Conservation (phyloP, 2,888 invertebrate genomes). For the Hipparchia sbordonii region DNA sequence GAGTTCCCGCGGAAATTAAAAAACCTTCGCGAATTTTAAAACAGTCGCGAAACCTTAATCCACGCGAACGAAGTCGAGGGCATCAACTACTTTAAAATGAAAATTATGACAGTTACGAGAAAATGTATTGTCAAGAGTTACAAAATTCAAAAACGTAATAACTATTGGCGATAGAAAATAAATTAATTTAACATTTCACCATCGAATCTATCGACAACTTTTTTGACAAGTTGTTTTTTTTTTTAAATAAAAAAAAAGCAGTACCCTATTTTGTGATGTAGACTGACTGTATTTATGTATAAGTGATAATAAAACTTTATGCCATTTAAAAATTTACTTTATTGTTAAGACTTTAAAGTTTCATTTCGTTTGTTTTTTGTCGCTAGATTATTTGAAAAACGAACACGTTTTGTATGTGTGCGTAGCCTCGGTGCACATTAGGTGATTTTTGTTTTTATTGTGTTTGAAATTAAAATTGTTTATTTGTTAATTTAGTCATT, state of each 20-base stretch:
- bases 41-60: no score
- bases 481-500: background rate
- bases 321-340: constrained; percentile 39
- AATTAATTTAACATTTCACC: constrained; percentile 29
- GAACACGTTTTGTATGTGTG: constrained; percentile 53
- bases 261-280: constrained; percentile 44
- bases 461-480: constrained; percentile 6
- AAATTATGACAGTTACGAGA: no score
- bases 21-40: no score
- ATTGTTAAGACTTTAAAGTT: constrained; percentile 31
- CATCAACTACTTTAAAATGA: no score
- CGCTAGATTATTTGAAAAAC: constrained; percentile 58
- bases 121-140: background rate
- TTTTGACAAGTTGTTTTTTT: constrained; percentile 35
- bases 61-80: no score
- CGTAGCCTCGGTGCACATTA: constrained; percentile 50
- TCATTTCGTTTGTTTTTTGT: constrained; percentile 31
- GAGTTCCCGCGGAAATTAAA: no score
- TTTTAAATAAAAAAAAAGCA: constrained; percentile 38
- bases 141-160: background rate
- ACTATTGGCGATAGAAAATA: background rate
- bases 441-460: constrained; percentile 41
- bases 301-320: constrained; percentile 51
- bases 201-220: constrained; percentile 32
- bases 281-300: constrained; percentile 41